Conservation (phyloP, 2,888 invertebrate species). For the Sisyra nigra region DNA sequence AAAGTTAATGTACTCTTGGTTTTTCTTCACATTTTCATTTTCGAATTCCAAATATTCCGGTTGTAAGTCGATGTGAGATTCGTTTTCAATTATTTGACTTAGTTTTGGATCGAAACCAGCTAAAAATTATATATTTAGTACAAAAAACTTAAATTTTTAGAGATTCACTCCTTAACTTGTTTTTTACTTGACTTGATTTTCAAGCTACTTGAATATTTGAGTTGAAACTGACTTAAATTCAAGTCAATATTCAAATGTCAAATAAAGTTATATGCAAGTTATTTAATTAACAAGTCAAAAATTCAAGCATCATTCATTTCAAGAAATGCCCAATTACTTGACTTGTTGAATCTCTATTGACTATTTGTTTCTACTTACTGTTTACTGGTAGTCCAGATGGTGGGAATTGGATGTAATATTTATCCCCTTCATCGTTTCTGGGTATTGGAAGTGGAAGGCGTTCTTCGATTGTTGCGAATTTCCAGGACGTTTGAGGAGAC, state of each 20-base stretch:
- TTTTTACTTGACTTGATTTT: too few species aligned
- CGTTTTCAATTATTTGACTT: conserved; percentile 4
- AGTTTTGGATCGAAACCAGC: conserved; percentile 1
- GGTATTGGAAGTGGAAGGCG: conserved; percentile 21
- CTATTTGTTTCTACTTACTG: conserved; percentile 24
- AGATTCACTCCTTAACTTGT: background rate
- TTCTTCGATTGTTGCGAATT: conserved; percentile 24
- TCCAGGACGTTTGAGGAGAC: conserved; percentile 15
- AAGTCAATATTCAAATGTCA: too few species aligned
- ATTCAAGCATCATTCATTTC: too few species aligned
- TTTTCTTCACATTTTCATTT: background rate
- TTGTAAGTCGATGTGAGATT: background rate
- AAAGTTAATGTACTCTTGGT: conserved; percentile 2
- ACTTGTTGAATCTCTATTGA: too few species aligned
- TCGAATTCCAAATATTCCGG: background rate
- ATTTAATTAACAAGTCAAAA: too few species aligned
- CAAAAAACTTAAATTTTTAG: background rate
- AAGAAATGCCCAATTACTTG: too few species aligned
- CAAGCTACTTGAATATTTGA: too few species aligned
- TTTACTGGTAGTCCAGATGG: conserved; percentile 33
- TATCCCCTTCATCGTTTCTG: conserved; percentile 19
- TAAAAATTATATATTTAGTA: background rate
- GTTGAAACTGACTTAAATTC: too few species aligned
- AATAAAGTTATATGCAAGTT: too few species aligned
- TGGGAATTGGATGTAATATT: conserved; percentile 34